phyloP scores from a whole-genome alignment of 2,113 vertebrate genomes.

The Bubalus kerabau region DNA sequence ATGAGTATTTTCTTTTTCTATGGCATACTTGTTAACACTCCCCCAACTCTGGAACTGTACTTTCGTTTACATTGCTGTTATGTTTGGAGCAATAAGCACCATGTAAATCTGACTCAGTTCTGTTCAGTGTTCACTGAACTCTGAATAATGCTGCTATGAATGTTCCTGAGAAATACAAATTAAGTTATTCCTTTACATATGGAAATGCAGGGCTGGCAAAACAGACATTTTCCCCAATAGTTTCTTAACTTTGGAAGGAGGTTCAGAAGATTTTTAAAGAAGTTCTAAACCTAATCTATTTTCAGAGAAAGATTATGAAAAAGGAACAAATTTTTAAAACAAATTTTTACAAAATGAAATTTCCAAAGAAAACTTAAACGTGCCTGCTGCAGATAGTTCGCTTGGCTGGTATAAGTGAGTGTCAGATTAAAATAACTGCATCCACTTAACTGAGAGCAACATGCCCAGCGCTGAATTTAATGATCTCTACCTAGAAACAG shows the following conservation, averaged over 20 bases:
- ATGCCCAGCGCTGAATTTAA: not conserved
- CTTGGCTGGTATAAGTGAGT: not conserved
- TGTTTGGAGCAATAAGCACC: not conserved
- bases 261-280: not conserved
- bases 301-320: not conserved
- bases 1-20: not conserved
- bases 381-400: not conserved
- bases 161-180: not conserved
- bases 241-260: not conserved
- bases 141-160: not conserved
- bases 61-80: not conserved
- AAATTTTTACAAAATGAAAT: not conserved
- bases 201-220: not conserved
- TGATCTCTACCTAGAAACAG: not conserved
- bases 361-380: constrained; percentile 10
- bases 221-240: not conserved
- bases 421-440: not conserved
- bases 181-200: not conserved
- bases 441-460: not conserved
- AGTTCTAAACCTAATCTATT: not conserved
- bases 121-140: not conserved
- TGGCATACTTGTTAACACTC: not conserved
- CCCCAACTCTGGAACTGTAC: not conserved
- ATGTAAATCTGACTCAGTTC: not conserved
- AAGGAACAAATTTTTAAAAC: not conserved